Percentiles rank a stretch among this genome's conserved stretches.
These are phyloP conservation scores for Muschampia plurimacula DNA, from an alignment of 2,888 invertebrate genomes.

Conservation along the genomic window DNA sequence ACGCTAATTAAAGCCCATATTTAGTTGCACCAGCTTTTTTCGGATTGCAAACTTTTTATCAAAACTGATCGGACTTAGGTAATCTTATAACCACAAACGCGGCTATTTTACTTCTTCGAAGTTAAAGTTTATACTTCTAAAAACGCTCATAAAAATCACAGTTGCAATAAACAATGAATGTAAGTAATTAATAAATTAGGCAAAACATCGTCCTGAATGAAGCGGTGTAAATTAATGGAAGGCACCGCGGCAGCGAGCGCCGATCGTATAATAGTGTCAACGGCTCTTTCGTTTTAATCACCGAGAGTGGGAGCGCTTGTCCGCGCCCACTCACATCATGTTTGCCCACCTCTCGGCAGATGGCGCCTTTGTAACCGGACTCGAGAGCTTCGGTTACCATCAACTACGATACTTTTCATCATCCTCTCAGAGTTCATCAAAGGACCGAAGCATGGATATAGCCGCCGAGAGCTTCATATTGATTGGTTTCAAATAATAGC, in stretches of 20 bases:
- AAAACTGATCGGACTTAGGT: background rate
- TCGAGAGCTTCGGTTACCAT: conserved; percentile 64
- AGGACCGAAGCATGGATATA: conserved; percentile 51
- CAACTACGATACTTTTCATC: conserved; percentile 72
- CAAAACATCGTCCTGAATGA: conserved; percentile 50
- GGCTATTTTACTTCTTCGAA: background rate
- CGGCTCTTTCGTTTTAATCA: conserved; percentile 82
- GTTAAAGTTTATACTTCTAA: background rate
- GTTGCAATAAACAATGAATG: conserved; percentile 3
- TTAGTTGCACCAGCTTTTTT: background rate
- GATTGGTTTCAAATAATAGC: conserved; percentile 53
- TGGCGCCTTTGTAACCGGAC: conserved; percentile 78
- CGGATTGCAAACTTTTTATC: background rate
- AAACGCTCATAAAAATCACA: conserved; percentile 18
- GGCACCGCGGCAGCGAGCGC: conserved; percentile 57
- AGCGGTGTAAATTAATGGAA: conserved; percentile 67
- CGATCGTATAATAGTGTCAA: conserved; percentile 82
- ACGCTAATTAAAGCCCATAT: conserved; percentile 67
- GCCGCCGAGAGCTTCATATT: conserved; percentile 52
- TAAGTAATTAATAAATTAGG: conserved; percentile 44
- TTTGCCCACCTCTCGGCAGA: conserved; percentile 77
- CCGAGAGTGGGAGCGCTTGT: conserved; percentile 81
- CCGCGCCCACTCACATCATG: conserved; percentile 72
- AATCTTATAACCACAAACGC: background rate
- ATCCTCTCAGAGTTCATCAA: conserved; percentile 63